Evolutionary conservation across 2,888 invertebrate genomes (phyloP), one percentile per base, ranked within the genome.

Genomic region (Lysandra bellargus): DNA sequence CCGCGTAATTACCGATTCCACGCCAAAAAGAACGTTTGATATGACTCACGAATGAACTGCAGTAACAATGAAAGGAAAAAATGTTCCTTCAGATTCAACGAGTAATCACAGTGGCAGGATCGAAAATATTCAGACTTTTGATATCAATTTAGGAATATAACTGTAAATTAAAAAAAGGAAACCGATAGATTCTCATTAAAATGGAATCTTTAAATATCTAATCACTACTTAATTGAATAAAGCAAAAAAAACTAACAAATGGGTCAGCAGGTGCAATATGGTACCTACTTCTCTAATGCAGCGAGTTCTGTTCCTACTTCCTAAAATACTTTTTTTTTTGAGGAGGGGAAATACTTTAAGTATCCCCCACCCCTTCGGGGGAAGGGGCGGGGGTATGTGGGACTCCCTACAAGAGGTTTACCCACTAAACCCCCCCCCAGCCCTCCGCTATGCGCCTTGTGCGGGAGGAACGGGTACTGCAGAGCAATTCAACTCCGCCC

Each of bases 1-100:
- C 84, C 81, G 82, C 83, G 87, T 88, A 86, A 91, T 91, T 91
- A 91, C 84, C 87, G 84, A 92, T 92, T 89, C 86, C 86, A 91
- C 88, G 90, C 83, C 80, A 72, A 85, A 86, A 84, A 82, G 81
- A 85, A 84, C 84, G 85, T 84, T 84, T 82, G 83, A 83, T 79
- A 23, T 44, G 44, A 75, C 75, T 23, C 44, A 75, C 44, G 44
- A 75, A 75, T 49, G 44, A 75, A 69, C 69, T 69, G 69, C 64
- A 69, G 64, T 37, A 37, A 69, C 69, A 69, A 69, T 14, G 33
- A 5, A 69, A 33, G 69, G 33, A 69, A 69, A 69, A 69, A 69
- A 33, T 12, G 14, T 69, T 69, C 33, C 33, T 33, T 69, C 14
- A 14, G 14, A 1, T 37, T 69, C 14, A 69, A 12, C 30, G 12